phyloP scores from a whole-genome alignment of 64 coral and sea anemone species.

The Anthopleura sola region DNA sequence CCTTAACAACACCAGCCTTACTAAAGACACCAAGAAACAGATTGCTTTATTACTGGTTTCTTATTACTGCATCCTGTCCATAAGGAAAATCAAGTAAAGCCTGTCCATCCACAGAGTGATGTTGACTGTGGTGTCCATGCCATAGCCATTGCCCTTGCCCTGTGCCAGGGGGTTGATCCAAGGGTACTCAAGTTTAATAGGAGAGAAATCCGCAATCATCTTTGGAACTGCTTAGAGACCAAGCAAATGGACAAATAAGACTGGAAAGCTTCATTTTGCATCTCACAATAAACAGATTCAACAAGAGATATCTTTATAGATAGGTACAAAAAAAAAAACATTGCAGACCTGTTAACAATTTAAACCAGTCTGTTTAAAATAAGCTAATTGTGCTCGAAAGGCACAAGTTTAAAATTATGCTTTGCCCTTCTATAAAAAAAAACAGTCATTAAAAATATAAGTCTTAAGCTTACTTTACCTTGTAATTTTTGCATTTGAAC shows the following conservation, averaged over 20 bases:
- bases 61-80: neutral
- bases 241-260: conserved; percentile 1
- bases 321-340: no score
- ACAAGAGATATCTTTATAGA: no score
- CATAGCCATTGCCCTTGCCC: conserved; percentile 15
- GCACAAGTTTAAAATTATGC: no score
- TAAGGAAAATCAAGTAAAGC: conserved; percentile 2
- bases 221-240: conserved; percentile 13
- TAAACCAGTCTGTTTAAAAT: no score
- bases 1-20: neutral
- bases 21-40: neutral
- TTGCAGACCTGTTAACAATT: no score
- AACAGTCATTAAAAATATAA: no score
- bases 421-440: no score
- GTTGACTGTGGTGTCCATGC: conserved; percentile 32
- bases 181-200: neutral
- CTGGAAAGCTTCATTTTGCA: no score
- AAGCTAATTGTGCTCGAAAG: no score
- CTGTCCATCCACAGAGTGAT: conserved; percentile 20
- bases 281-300: no score
- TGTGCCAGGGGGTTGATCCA: conserved; percentile 20
- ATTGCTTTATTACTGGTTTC: conserved; percentile 4
- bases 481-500: no score
- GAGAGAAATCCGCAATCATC: neutral
- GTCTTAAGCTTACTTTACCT: no score